phyloP scores from a whole-genome alignment of 1,140 invertebrate genomes.

The Drosophila sproati region DNA sequence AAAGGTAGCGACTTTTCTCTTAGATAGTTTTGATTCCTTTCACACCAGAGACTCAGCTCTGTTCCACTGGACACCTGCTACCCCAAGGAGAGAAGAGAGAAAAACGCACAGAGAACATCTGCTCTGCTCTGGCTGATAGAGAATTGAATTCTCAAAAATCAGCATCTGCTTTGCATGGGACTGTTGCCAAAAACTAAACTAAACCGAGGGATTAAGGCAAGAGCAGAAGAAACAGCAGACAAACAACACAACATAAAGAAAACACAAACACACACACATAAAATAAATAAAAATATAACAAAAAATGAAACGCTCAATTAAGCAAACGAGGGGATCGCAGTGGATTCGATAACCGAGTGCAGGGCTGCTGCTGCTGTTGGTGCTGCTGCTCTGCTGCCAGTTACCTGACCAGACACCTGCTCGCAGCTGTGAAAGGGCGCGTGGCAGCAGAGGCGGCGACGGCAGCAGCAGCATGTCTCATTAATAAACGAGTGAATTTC shows the following conservation, averaged over 20 bases:
- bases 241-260: slow-evolving; percentile 38
- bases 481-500: slow-evolving; percentile 39
- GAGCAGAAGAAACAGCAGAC: slow-evolving; percentile 1
- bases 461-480: slow-evolving; percentile 28
- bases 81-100: neutral
- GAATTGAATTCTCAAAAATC: slow-evolving; percentile 16
- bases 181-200: slow-evolving; percentile 25
- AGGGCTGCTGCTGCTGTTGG: neutral
- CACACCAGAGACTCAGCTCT: too few relatives aligned
- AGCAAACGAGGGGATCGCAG: slow-evolving; percentile 23
- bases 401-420: slow-evolving; percentile 40
- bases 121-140: neutral
- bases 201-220: neutral
- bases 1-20: too few relatives aligned
- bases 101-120: slow-evolving; percentile 23
- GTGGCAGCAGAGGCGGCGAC: slow-evolving; percentile 15
- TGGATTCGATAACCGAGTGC: slow-evolving; percentile 31
- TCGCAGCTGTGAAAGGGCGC: slow-evolving; percentile 25
- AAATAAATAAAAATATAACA: slow-evolving; percentile 47
- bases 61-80: neutral
- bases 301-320: slow-evolving; percentile 62
- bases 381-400: neutral
- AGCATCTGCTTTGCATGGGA: slow-evolving; percentile 42
- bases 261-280: slow-evolving; percentile 16
- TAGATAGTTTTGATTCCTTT: too few relatives aligned